Base-by-base conservation (phyloP, 2,113 vertebrate genomes). In the Mobula hypostoma region DNA sequence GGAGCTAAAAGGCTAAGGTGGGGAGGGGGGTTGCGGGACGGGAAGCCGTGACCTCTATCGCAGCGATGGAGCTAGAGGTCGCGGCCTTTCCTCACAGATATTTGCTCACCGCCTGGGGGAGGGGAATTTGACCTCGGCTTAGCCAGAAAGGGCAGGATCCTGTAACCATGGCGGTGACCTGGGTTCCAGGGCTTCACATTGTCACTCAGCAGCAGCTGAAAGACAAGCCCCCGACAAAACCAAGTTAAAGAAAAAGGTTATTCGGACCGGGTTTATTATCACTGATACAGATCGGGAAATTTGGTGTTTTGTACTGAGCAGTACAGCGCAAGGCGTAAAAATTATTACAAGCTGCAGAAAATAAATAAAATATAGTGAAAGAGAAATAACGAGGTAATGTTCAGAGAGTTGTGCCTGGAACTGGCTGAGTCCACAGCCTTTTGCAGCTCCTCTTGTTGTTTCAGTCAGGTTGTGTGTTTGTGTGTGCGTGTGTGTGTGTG, bases 41-140 rank as follows among this genome's bases (percentile, higher is more conserved):
- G 97, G 95, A 97, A 97, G 97, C 95, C 94, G 96, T 98, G 98
- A 98, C 98, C 98, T 97, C 97, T 96, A 96, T 96, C 95, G 97
- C 97, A 98, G 97, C 94, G 96, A 87, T 95, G 95, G 96, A 97
- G 97, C 97, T 98, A 97, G 97, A 97, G 98, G 97, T 96, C 96
- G 96, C 97, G 96, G 96, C 96, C 96, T 96, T 96, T 96, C 95
- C 96, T 95, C 96, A 95, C 91, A 94, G 96, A 96, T 95, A 96
- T 96, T 96, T 96, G 96, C 95, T 95, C 96, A 95, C 97, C 96
- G 97, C 97, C 97, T 96, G 95, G 82, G 96, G 97, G 96, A 95
- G 95, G 91, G 94, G 95, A 95, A 96, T 96, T 94, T 97, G 97
- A 97, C 94, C 82, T 58, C 48, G 66, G 94, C 94, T 94, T 87